These are phyloP conservation scores for Pseudochromis fuscus DNA, from an alignment of 2,797 vertebrate species.

Conservation along the genomic window DNA sequence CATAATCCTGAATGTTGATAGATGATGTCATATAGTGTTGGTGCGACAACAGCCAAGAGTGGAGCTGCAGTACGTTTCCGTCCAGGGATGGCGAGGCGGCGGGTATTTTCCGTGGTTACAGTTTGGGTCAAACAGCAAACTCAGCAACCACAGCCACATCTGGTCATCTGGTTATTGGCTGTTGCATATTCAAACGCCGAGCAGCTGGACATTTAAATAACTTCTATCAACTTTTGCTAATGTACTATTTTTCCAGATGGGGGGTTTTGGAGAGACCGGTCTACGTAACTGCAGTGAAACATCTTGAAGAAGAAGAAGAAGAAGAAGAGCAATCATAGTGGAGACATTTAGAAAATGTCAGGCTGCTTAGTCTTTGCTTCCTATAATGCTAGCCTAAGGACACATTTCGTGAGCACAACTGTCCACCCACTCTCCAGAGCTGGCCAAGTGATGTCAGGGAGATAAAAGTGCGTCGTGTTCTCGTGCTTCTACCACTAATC, in stretches of 20 bases:
- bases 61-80: constrained; percentile 42
- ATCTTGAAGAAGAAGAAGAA: constrained; percentile 25
- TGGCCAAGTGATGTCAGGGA: constrained; percentile 72
- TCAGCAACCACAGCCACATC: constrained; percentile 82
- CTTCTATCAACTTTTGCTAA: constrained; percentile 58
- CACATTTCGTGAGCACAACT: constrained; percentile 68
- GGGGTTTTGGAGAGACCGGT: constrained; percentile 47
- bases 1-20: constrained; percentile 41
- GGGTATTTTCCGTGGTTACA: constrained; percentile 76
- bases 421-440: constrained; percentile 78
- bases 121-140: constrained; percentile 73
- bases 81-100: constrained; percentile 53
- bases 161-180: constrained; percentile 76
- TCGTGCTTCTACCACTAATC: constrained; percentile 50
- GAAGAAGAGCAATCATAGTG: constrained; percentile 37
- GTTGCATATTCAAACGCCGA: constrained; percentile 48
- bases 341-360: constrained; percentile 75
- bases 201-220: constrained; percentile 65
- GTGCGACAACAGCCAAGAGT: constrained; percentile 42
- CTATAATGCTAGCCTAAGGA: constrained; percentile 70
- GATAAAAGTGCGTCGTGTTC: constrained; percentile 72
- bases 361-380: constrained; percentile 63
- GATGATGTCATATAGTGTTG: constrained; percentile 66
- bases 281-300: constrained; percentile 41
- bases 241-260: constrained; percentile 50